phyloP scores from a whole-genome alignment of 2,888 invertebrate genomes.

The Plemyria rubiginata region DNA sequence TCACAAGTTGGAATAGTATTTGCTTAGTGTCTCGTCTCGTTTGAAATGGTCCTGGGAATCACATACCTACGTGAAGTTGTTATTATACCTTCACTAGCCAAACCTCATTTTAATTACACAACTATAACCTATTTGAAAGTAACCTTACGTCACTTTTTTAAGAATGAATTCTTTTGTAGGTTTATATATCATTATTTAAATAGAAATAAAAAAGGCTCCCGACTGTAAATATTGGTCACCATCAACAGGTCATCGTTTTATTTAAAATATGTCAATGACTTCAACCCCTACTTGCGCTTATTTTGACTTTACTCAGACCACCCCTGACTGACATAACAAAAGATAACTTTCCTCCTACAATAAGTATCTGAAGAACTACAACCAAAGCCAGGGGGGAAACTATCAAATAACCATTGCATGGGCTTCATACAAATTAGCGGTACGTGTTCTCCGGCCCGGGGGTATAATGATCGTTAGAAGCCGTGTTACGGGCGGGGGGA shows the following conservation, averaged over 20 bases:
- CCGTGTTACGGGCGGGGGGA: slow-evolving; percentile 14
- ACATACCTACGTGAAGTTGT: neutral
- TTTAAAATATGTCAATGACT: no score
- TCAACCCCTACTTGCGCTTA: no score
- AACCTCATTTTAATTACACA: no score
- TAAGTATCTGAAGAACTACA: slow-evolving; percentile 2
- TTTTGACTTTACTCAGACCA: neutral
- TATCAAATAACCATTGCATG: slow-evolving; percentile 24
- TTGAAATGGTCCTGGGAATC: slow-evolving; percentile 21
- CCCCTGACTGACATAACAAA: neutral
- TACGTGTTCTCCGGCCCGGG: slow-evolving; percentile 14
- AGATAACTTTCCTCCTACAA: neutral
- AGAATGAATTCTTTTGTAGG: no score
- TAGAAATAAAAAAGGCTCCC: no score
- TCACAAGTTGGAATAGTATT: slow-evolving; percentile 34
- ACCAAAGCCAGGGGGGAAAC: slow-evolving; percentile 14
- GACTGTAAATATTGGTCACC: no score
- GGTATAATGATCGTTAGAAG: slow-evolving; percentile 24
- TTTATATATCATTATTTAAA: no score
- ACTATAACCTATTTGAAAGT: no score
- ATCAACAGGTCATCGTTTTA: no score
- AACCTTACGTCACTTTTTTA: no score
- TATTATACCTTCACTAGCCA: no score
- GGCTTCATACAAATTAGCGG: slow-evolving; percentile 27
- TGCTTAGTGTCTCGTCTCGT: slow-evolving; percentile 27